Conservation (phyloP, 2,113 vertebrate species). For the Phaethon lepturus region DNA sequence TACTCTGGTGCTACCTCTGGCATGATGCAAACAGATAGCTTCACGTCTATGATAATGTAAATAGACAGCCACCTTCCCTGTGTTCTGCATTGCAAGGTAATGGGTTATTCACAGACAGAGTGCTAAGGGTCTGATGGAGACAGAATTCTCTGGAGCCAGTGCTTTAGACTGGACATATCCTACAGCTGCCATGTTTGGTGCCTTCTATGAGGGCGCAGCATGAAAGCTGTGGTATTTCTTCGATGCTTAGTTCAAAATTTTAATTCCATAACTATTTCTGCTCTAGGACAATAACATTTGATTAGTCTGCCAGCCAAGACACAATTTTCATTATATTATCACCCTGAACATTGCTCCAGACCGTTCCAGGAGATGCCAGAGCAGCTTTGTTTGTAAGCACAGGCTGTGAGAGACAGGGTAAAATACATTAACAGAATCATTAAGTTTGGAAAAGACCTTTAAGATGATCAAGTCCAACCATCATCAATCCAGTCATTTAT, state of each 20-base stretch:
- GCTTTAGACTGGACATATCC: background rate
- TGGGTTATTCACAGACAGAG: background rate
- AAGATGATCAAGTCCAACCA: no score
- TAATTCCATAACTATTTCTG: background rate
- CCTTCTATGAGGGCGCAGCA: fast-evolving
- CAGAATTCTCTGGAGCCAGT: background rate
- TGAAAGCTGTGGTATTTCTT: background rate
- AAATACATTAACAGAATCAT: background rate
- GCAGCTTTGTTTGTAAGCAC: background rate
- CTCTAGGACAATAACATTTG: background rate
- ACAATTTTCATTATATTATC: background rate
- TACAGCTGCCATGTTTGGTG: background rate
- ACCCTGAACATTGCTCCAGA: background rate
- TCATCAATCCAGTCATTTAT: no score
- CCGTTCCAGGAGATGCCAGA: background rate
- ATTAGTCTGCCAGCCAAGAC: background rate
- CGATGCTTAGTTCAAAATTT: background rate
- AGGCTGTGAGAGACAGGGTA: background rate
- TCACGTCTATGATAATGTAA: background rate
- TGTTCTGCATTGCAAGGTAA: background rate
- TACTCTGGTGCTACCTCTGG: background rate
- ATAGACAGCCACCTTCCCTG: background rate
- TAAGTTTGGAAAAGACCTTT: no score
- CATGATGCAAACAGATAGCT: background rate
- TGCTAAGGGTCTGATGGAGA: background rate